Evolutionary conservation across 2,113 vertebrate species (phyloP), one percentile per base, ranked within the genome.

Genomic region (Hippotragus niger): DNA sequence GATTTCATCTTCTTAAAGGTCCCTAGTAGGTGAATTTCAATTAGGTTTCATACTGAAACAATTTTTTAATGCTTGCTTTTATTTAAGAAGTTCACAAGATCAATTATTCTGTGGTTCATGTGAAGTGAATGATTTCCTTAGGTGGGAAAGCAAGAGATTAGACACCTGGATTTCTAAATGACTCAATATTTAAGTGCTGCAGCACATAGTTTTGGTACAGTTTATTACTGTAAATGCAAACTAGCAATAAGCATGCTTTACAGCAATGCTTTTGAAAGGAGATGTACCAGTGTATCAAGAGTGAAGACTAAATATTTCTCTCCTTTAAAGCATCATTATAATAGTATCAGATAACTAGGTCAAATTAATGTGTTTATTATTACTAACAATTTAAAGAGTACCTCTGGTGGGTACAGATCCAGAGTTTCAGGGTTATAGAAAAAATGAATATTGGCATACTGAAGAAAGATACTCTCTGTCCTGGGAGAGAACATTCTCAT

Each of bases 1-100:
- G 45, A 74, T 85, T 96, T 96, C 53, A 91, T 94, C 81, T 97
- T 71, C 29, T 83, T 36, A 78, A 82, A 91, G 15, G 47, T 82
- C 7, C 67, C 11, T 53, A 64, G 15, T 43, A 82, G 9, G 11
- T 71, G 13, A 8, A 89, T 86, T 92, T 45, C 74, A 94, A 45
- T 40, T 93, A 80, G 36, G 9, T 57, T 58, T 10, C 76, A 93
- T 55, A n/a, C 43, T 45, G 7, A 90, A 82, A 96, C 21, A 1
- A 92, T 62, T 36, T 67, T 58, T 52, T 7, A 82, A 82, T 95
- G 27, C 13, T 57, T 80, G 2, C 15, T 97, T 95, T 91, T 58
- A 84, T 43, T 90, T 96, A 92, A 74, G 43, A 92, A 92, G 27
- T 52, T 83, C 81, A 86, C 25, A 67, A 92, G 91, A 87, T 45